A percentile compares a stretch with the other conserved stretches of the same genome.
Evolutionary conservation across 2,113 vertebrate genomes (phyloP).

Genomic region (Vulpes lagopus): DNA sequence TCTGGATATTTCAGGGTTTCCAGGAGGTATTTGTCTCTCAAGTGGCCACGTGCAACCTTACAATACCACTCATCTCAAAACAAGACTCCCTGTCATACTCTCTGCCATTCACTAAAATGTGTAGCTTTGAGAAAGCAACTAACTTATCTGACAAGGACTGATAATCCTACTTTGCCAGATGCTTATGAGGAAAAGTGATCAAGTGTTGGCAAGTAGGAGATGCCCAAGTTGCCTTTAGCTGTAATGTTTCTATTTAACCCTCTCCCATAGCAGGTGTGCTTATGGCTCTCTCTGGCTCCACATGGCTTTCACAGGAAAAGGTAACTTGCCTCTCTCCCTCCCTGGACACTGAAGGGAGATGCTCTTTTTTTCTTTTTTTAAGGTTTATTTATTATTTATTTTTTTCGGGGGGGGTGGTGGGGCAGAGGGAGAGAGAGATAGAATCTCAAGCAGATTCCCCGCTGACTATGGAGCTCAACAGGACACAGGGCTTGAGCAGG

Average conservation of each 20-base stretch:
- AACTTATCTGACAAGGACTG: background rate
- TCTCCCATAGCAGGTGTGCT: background rate
- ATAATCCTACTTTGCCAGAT: background rate
- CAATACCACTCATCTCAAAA: background rate
- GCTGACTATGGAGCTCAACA: background rate
- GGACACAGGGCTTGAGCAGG: background rate
- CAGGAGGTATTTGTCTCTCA: background rate
- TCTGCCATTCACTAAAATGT: background rate
- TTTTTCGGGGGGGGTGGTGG: background rate
- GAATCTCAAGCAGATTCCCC: background rate
- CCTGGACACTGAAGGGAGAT: background rate
- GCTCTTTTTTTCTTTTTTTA: background rate
- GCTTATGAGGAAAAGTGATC: background rate
- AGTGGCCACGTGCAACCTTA: background rate
- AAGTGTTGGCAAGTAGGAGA: rapidly evolving
- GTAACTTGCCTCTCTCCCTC: background rate
- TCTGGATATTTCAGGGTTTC: background rate
- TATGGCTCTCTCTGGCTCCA: background rate
- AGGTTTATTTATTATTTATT: background rate
- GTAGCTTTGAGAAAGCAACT: background rate
- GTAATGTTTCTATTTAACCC: background rate
- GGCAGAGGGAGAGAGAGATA: background rate
- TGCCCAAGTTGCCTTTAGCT: rapidly evolving
- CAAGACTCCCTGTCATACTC: background rate
- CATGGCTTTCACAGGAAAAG: background rate